Base-by-base conservation (phyloP, 2,888 invertebrate species). In the Dendrolimus pini region DNA sequence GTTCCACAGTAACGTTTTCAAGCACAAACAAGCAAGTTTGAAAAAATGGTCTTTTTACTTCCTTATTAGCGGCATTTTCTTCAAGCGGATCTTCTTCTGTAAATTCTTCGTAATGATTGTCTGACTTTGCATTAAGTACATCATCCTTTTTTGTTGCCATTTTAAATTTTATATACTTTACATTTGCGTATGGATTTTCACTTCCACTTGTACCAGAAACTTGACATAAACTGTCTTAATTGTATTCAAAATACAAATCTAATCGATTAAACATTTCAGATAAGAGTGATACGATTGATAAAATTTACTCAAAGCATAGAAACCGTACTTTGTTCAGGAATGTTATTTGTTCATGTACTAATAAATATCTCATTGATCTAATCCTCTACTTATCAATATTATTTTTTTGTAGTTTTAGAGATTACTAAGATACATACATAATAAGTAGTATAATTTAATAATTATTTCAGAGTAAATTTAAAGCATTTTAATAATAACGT, bases 1-100 rank as follows among this genome's bases (percentile, higher is more conserved):
- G 89, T 58, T 89, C 89, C 7, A 89, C 66, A 1, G 88, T 85
- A 9, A 84, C 65, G 61, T 84, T 83, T 56, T 58, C 66, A 0
- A 77, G 9, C 0, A 74, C 63, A 60, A 72, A 53, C 1, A 30
- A 12, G 54, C 72, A 68, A 41, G 61, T 76, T 60, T 76, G 75
- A 56, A 63, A 61, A 41, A 77, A 75, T 42, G 64, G 75, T 62
- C 58, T 71, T 64, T 67, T 62, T 55, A 14, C 10, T 60, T 64
- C 55, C 47, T 65, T 60, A 14, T 61, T 59, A 60, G 54, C 59
- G 53, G 57, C 58, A 12, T 55, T 53, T 18, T 64, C 56, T 55
- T 59, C 66, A 2, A 72, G 63, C 18, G 67, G 69, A 53, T 67
- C 67, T 30, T 61, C 65, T 66, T 71, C 68, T 52, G 60, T 60